These are phyloP conservation scores for Drosophila diplacantha DNA, from an alignment of 2,888 invertebrate species.

Conservation along the genomic window DNA sequence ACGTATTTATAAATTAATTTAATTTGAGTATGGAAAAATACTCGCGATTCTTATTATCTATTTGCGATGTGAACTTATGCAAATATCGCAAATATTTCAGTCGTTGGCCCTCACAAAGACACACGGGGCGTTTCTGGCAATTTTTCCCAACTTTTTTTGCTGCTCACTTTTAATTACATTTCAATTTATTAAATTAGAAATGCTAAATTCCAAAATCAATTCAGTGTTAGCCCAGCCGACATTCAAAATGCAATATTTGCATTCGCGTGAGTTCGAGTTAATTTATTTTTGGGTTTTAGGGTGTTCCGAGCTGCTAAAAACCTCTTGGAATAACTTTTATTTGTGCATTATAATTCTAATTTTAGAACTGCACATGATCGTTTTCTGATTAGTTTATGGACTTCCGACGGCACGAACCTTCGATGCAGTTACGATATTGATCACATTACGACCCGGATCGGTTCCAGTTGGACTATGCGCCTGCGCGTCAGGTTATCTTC, in stretches of 20 bases:
- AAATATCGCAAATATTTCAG: constrained; percentile 46
- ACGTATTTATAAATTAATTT: constrained; percentile 63
- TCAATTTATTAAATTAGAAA: constrained; percentile 58
- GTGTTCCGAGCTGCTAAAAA: constrained; percentile 49
- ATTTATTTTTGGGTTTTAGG: constrained; percentile 29
- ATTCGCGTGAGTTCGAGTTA: constrained; percentile 57
- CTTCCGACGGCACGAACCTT: constrained; percentile 45
- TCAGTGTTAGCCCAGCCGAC: constrained; percentile 32
- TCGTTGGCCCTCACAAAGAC: constrained; percentile 55
- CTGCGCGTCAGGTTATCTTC: constrained; percentile 61
- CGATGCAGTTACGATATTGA: constrained; percentile 34
- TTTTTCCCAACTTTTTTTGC: constrained; percentile 34
- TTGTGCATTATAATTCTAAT: background rate
- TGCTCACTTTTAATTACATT: constrained; percentile 57
- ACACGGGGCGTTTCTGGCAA: constrained; percentile 38
- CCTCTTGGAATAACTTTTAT: constrained; percentile 41
- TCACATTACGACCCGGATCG: constrained; percentile 37
- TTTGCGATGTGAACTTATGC: constrained; percentile 64
- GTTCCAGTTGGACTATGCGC: constrained; percentile 52
- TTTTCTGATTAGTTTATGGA: constrained; percentile 7
- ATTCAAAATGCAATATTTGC: constrained; percentile 40
- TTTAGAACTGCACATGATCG: background rate
- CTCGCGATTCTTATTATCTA: constrained; percentile 40
- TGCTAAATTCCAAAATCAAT: constrained; percentile 48
- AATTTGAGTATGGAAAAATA: constrained; percentile 52